Conservation (phyloP, 2,113 vertebrate species). For the Amia ocellicauda region DNA sequence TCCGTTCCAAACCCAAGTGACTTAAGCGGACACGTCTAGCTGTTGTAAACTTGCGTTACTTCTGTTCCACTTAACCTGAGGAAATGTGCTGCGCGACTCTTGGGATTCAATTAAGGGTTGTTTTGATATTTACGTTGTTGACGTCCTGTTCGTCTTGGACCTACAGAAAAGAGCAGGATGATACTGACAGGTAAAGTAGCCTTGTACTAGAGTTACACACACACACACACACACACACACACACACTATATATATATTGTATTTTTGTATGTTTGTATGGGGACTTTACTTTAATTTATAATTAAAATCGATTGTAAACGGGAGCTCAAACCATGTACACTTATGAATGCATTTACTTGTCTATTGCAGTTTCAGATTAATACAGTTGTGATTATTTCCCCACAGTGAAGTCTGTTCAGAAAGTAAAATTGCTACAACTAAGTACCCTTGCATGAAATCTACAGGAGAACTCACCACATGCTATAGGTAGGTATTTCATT, state of each 20-base stretch:
- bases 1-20: neutral
- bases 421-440: conserved; percentile 81
- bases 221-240: too few relatives aligned
- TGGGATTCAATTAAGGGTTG: conserved; percentile 44
- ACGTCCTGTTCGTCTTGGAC: conserved; percentile 76
- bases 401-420: conserved; percentile 83
- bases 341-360: too few relatives aligned
- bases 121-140: conserved; percentile 57
- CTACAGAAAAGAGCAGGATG: conserved; percentile 76
- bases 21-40: conserved; percentile 16
- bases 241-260: too few relatives aligned
- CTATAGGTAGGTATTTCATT: conserved; percentile 73
- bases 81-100: conserved; percentile 48
- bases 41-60: conserved; percentile 19
- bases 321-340: too few relatives aligned
- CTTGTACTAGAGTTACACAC: neutral
- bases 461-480: conserved; percentile 85
- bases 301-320: too few relatives aligned
- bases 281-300: too few relatives aligned
- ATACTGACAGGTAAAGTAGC: conserved; percentile 67
- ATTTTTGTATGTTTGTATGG: too few relatives aligned
- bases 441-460: conserved; percentile 83
- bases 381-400: conserved; percentile 12
- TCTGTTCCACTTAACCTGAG: conserved; percentile 28
- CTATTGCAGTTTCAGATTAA: too few relatives aligned